phyloP scores from a whole-genome alignment of 2,113 vertebrate species.

The Phycodurus eques region DNA sequence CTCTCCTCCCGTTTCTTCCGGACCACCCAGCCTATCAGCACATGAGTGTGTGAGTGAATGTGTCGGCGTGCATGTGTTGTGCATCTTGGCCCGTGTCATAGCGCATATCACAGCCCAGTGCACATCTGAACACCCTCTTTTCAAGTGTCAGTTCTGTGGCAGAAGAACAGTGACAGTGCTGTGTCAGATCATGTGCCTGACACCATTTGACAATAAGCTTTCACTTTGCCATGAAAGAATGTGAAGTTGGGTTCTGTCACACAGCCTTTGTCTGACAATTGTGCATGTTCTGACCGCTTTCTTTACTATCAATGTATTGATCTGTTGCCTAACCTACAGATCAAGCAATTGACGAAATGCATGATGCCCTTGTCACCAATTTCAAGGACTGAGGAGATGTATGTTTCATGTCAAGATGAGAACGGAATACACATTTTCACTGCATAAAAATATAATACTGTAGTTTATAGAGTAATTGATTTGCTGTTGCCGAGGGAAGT shows the following conservation, averaged over 20 bases:
- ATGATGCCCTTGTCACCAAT: slow-evolving; percentile 9
- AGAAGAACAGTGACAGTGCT: slow-evolving; percentile 38
- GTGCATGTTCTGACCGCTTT: slow-evolving; percentile 11
- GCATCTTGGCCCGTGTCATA: slow-evolving; percentile 46
- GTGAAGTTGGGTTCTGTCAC: background rate
- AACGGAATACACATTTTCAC: background rate
- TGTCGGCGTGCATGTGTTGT: slow-evolving; percentile 28
- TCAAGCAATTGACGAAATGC: slow-evolving; percentile 26
- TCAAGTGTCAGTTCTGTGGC: slow-evolving; percentile 54
- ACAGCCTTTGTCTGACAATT: slow-evolving; percentile 4
- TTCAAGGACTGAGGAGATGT: slow-evolving; percentile 8
- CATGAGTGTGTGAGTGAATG: slow-evolving; percentile 13
- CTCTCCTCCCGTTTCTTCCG: slow-evolving; percentile 25
- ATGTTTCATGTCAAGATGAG: slow-evolving; percentile 12
- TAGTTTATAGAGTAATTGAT: background rate
- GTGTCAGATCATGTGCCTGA: slow-evolving; percentile 41
- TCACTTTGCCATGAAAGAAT: slow-evolving; percentile 10
- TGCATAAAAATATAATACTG: background rate
- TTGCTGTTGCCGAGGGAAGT: background rate
- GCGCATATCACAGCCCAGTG: slow-evolving; percentile 57
- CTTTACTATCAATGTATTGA: slow-evolving; percentile 32
- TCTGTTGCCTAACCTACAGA: slow-evolving; percentile 25
- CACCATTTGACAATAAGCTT: slow-evolving; percentile 36
- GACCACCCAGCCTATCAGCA: slow-evolving; percentile 40
- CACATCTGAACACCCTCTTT: slow-evolving; percentile 56